phyloP scores from a whole-genome alignment of 2,113 vertebrate species.

The Neotoma lepida region DNA sequence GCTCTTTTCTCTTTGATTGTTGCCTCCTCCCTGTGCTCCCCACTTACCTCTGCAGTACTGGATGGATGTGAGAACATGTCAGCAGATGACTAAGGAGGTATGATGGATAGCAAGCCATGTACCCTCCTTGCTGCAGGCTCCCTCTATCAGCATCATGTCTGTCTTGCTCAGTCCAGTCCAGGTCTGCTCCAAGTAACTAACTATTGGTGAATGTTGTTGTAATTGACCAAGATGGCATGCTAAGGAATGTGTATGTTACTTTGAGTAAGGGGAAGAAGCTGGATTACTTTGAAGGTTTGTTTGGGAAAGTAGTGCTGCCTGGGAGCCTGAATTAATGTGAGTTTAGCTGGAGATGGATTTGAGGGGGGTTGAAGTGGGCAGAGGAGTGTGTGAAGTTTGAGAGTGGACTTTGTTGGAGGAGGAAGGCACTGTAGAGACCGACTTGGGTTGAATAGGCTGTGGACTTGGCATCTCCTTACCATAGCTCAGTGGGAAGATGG shows the following conservation, averaged over 20 bases:
- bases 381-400: neutral
- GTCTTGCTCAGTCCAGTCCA: too few relatives aligned
- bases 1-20: fast-evolving
- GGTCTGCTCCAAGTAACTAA: fast-evolving
- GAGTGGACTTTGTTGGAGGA: neutral
- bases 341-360: neutral
- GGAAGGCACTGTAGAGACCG: neutral
- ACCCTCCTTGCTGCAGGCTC: neutral
- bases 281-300: neutral
- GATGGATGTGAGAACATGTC: fast-evolving
- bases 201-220: fast-evolving
- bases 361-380: neutral
- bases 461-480: neutral
- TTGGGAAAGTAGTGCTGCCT: neutral
- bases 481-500: neutral
- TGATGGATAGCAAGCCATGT: fast-evolving
- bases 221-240: fast-evolving
- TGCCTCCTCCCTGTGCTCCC: fast-evolving
- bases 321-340: neutral
- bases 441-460: neutral
- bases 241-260: neutral
- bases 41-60: fast-evolving
- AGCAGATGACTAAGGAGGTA: too few relatives aligned
- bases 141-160: fast-evolving
- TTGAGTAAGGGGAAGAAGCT: neutral